Base-by-base conservation (phyloP, 2,888 invertebrate species). In the Cryptosula pallasiana region DNA sequence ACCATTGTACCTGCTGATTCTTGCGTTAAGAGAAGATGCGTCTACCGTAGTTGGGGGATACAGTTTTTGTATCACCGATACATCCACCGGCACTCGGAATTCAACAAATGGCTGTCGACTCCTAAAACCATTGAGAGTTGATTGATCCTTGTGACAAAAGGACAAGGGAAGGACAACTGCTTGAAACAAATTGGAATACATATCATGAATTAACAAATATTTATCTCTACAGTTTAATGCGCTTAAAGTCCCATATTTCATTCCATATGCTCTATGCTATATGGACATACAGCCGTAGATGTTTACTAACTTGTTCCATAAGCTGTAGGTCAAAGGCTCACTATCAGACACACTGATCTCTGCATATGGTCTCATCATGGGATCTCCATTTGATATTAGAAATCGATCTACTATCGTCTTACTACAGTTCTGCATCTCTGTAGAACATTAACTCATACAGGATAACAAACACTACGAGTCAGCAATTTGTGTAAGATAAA, bases 261-360 rank as follows among this genome's bases (percentile, higher is more conserved):
- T n/a, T n/a, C n/a, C n/a, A n/a, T n/a, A n/a, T n/a, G n/a, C n/a
- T n/a, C n/a, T n/a, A n/a, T n/a, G n/a, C n/a, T n/a, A n/a, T n/a
- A n/a, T n/a, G n/a, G n/a, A n/a, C n/a, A n/a, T n/a, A n/a, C n/a
- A n/a, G n/a, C n/a, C n/a, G n/a, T n/a, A n/a, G n/a, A n/a, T n/a
- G n/a, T n/a, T n/a, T n/a, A 63, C 29, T 63, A 25, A 63, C 63
- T n/a, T 63, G n/a, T 63, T 63, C 63, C 63, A 63, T 2, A 63
- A 32, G 13, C 13, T 63, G 63, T 63, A 63, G 63, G 3, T 63
- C 16, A 2, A 63, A 27, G 25, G 13, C 27, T 29, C 63, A 13
- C 32, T 27, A 32, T 9, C 3, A 63, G 63, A 25, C 1, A 34
- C 63, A 13, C 32, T 63, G 27, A 63, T 32, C 5, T 34, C 27